Evolutionary conservation across 2,797 vertebrate genomes (phyloP).

Genomic region (Labroides dimidiatus): DNA sequence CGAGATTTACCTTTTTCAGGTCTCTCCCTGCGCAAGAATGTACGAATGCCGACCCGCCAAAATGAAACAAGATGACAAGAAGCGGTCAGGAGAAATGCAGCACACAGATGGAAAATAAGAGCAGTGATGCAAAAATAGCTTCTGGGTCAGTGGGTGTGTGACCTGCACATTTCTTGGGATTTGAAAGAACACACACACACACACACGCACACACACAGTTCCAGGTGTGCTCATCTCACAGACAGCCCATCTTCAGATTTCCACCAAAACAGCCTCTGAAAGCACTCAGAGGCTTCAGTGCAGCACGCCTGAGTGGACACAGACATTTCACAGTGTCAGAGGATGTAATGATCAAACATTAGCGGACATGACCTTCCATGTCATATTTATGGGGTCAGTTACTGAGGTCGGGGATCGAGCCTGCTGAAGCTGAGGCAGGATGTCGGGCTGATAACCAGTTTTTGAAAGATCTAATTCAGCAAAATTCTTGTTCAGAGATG

Average conservation of each 20-base stretch:
- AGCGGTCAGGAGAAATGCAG: no score
- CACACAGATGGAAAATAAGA: background rate
- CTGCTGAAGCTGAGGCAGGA: background rate
- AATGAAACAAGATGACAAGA: background rate
- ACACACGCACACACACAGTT: background rate
- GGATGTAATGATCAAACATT: slow-evolving; percentile 34
- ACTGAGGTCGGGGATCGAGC: background rate
- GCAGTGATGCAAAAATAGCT: slow-evolving; percentile 10
- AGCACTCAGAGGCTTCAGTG: slow-evolving; percentile 20
- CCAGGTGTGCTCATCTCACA: slow-evolving; percentile 27
- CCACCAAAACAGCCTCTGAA: slow-evolving; percentile 12
- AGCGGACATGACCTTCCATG: slow-evolving; percentile 9
- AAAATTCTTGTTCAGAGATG: background rate
- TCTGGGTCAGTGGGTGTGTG: slow-evolving; percentile 33
- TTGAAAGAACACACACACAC: slow-evolving; percentile 6
- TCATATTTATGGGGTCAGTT: slow-evolving; percentile 38
- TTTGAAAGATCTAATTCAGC: background rate
- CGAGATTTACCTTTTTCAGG: background rate
- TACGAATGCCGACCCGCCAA: background rate
- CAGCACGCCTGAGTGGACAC: slow-evolving; percentile 14
- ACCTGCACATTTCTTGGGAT: slow-evolving; percentile 31
- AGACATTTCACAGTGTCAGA: slow-evolving; percentile 16
- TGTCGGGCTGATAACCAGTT: background rate
- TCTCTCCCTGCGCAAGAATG: background rate
- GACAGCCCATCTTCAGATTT: slow-evolving; percentile 29